Evolutionary conservation across 1,140 invertebrate species (phyloP), one percentile per base, ranked within the genome.

Genomic region (Eupeodes corollae): DNA sequence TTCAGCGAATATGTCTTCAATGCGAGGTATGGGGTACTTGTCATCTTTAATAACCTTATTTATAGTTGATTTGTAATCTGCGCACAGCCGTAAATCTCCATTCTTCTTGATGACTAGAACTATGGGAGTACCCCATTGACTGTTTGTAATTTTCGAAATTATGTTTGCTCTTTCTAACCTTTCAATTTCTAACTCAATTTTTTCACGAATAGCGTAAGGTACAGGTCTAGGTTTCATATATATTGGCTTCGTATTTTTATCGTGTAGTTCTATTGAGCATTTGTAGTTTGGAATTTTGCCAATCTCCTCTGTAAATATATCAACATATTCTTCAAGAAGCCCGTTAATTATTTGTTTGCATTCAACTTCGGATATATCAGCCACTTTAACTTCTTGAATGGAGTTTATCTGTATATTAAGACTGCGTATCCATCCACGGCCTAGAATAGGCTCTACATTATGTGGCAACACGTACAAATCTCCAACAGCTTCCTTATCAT

Each of bases 51-150:
- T 34, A n/a, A 48, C 48, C 39, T 51, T 58, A 49, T 72, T 70
- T 10, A 73, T 42, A 5, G 68, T 70, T 6, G 30, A n/a, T 6
- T 15, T 67, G 54, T 68, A 75, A 56, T 76, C 72, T 3, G 57
- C 63, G 52, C 71, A 72, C 19, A 75, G 61, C 18, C 72, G 46
- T 32, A 67, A 53, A 31, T 57, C 53, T 9, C 65, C 67, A 52
- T 74, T 56, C 2, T 57, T 47, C 46, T 70, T 70, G n/a, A 48
- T 50, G 0, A 66, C 58, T 5, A 55, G 52, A 2, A 70, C 58
- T n/a, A 70, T 55, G 1, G 68, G 70, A 13, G 68, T 53, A 9
- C 59, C 61, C 61, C 63, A 73, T 15, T 67, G 51, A 11, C 54
- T 55, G 11, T 45, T 32, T 15, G 53, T 35, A n/a, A 71, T 52